phyloP scores from a whole-genome alignment of 2,888 invertebrate genomes.

The Yponomeuta sedellus region DNA sequence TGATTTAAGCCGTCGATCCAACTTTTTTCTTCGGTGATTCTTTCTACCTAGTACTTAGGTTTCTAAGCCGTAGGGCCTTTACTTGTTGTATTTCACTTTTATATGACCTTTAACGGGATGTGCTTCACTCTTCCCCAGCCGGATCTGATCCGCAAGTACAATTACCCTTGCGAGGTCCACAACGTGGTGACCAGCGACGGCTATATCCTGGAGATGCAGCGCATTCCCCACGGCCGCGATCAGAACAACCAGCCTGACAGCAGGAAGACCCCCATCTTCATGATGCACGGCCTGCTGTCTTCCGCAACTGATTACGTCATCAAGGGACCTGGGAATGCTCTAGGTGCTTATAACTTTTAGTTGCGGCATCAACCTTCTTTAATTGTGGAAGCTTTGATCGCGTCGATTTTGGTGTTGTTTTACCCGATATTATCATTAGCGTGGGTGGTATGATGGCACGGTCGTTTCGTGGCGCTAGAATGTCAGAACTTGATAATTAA shows the following conservation, averaged over 20 bases:
- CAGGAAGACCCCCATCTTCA: conserved; percentile 29
- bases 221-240: conserved; percentile 44
- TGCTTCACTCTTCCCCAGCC: conserved; percentile 30
- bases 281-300: conserved; percentile 48
- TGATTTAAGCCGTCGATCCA: too few species aligned
- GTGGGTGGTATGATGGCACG: too few species aligned
- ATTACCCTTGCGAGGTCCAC: conserved; percentile 46
- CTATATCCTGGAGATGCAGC: conserved; percentile 44
- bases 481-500: too few species aligned
- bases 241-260: conserved; percentile 29
- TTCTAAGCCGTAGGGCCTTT: too few species aligned
- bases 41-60: too few species aligned
- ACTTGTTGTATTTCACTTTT: background rate
- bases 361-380: too few species aligned
- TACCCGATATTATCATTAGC: too few species aligned
- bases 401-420: too few species aligned
- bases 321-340: conserved; percentile 37
- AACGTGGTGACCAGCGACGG: conserved; percentile 41
- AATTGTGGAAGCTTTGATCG: too few species aligned
- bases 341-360: conserved; percentile 31
- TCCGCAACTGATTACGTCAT: conserved; percentile 48
- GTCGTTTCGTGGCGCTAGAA: too few species aligned
- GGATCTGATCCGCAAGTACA: conserved; percentile 42
- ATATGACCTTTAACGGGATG: background rate
- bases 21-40: too few species aligned